A percentile compares a stretch with the other conserved stretches of the same genome.
phyloP scores from a whole-genome alignment of 2,888 invertebrate genomes.

The Rhagophthalmus giganteus region DNA sequence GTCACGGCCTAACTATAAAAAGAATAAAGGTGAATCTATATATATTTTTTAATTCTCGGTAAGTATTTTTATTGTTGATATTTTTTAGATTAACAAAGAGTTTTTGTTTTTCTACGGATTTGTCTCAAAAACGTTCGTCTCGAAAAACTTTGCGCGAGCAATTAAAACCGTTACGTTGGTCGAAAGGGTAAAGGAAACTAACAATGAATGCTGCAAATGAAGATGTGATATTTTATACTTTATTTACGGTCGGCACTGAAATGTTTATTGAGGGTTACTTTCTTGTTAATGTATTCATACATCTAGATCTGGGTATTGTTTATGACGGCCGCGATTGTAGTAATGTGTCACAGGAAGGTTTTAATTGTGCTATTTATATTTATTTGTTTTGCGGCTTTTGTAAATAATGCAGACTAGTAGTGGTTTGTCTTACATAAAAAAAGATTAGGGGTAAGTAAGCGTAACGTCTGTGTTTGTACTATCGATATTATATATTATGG shows the following conservation, averaged over 20 bases:
- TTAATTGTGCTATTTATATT: constrained; percentile 36
- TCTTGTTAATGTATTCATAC: constrained; percentile 39
- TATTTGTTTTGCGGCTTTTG: constrained; percentile 35
- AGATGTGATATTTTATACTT: constrained; percentile 42
- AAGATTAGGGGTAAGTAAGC: not conserved
- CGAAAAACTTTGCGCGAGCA: no score
- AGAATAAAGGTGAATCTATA: not conserved
- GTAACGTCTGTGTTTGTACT: no score
- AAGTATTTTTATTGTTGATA: not conserved
- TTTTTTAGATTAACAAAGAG: no score
- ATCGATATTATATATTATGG: no score
- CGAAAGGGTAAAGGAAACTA: not conserved
- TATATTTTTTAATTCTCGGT: not conserved
- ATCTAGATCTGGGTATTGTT: constrained; percentile 41
- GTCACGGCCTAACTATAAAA: constrained; percentile 1
- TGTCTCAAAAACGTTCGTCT: no score
- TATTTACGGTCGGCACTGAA: constrained; percentile 38
- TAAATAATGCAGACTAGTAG: not conserved
- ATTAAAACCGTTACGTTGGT: no score
- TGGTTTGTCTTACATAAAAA: constrained; percentile 9
- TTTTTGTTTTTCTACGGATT: no score
- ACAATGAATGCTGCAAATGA: constrained; percentile 31
- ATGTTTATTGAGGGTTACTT: constrained; percentile 32
- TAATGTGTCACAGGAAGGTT: constrained; percentile 34
- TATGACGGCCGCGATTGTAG: constrained; percentile 36